Evolutionary conservation across 2,888 invertebrate genomes (phyloP).

Genomic region (Keiferia lycopersicella): DNA sequence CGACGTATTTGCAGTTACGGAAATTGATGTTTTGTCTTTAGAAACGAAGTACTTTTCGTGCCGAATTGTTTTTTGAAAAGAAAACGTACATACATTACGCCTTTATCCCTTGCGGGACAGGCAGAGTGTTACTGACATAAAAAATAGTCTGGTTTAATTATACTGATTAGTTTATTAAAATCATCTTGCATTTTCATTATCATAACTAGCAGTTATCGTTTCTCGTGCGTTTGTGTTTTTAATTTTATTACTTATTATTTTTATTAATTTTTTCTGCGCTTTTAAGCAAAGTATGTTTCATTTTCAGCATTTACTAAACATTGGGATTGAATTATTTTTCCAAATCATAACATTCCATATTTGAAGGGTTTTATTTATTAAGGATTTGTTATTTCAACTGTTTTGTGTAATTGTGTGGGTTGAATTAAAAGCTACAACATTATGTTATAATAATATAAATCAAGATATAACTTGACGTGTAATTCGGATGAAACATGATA

Average conservation of each 20-base stretch:
- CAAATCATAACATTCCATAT: slow-evolving; percentile 54
- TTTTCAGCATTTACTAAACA: slow-evolving; percentile 40
- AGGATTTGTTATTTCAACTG: slow-evolving; percentile 53
- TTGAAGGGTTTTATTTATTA: slow-evolving; percentile 41
- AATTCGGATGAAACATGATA: slow-evolving; percentile 35
- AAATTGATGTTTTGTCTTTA: slow-evolving; percentile 55
- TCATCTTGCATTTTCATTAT: slow-evolving; percentile 44
- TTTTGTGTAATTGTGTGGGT: slow-evolving; percentile 49
- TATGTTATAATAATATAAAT: slow-evolving; percentile 26
- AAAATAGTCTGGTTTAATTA: too few relatives aligned
- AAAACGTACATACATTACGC: too few relatives aligned
- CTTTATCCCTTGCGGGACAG: too few relatives aligned
- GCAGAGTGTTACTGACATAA: too few relatives aligned
- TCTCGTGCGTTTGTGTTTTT: slow-evolving; percentile 48
- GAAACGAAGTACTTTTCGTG: slow-evolving; percentile 49
- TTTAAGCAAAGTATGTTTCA: slow-evolving; percentile 43
- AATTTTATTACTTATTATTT: slow-evolving; percentile 42
- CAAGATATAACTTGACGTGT: slow-evolving; percentile 26
- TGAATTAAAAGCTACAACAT: slow-evolving; percentile 44
- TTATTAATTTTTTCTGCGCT: slow-evolving; percentile 35
- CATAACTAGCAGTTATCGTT: slow-evolving; percentile 43
- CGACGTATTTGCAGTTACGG: slow-evolving; percentile 50
- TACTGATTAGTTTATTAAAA: too few relatives aligned
- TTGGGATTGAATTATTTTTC: slow-evolving; percentile 37
- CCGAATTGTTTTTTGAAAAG: slow-evolving; percentile 30